phyloP scores from a whole-genome alignment of 1,140 invertebrate genomes.

The Eueides isabella region DNA sequence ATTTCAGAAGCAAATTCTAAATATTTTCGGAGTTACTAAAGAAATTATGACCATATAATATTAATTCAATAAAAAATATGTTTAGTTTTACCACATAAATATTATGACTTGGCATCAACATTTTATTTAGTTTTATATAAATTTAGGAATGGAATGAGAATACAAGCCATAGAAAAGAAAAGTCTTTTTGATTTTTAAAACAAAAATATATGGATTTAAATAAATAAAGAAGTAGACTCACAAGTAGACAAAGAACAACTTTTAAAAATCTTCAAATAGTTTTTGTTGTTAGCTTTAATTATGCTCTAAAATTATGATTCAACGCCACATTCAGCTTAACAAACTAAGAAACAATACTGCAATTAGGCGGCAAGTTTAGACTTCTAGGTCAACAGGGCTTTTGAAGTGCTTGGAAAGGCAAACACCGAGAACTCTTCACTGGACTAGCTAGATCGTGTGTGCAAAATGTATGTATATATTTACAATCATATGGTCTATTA shows the following conservation, averaged over 20 bases:
- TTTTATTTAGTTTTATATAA: too few relatives aligned
- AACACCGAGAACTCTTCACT: constrained; percentile 21
- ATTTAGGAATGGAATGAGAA: too few relatives aligned
- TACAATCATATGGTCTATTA: too few relatives aligned
- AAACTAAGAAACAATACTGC: constrained; percentile 28
- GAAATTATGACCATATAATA: too few relatives aligned
- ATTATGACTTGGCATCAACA: too few relatives aligned
- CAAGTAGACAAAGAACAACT: background rate
- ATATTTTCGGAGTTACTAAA: too few relatives aligned
- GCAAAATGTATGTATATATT: background rate
- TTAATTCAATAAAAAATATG: too few relatives aligned
- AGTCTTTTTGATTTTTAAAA: background rate
- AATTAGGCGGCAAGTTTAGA: constrained; percentile 26
- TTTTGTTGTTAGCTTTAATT: constrained; percentile 4
- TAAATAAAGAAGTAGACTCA: background rate
- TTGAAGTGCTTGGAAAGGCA: constrained; percentile 28
- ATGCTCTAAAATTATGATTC: constrained; percentile 24
- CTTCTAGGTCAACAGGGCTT: constrained; percentile 32
- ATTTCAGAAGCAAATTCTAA: too few relatives aligned
- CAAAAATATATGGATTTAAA: background rate
- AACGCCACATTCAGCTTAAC: background rate
- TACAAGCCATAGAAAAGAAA: background rate
- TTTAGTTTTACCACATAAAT: too few relatives aligned
- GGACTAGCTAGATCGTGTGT: constrained; percentile 2
- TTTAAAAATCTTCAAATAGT: background rate